These are phyloP conservation scores for Harpagifer antarcticus DNA, from an alignment of 2,797 vertebrate species.

Conservation along the genomic window DNA sequence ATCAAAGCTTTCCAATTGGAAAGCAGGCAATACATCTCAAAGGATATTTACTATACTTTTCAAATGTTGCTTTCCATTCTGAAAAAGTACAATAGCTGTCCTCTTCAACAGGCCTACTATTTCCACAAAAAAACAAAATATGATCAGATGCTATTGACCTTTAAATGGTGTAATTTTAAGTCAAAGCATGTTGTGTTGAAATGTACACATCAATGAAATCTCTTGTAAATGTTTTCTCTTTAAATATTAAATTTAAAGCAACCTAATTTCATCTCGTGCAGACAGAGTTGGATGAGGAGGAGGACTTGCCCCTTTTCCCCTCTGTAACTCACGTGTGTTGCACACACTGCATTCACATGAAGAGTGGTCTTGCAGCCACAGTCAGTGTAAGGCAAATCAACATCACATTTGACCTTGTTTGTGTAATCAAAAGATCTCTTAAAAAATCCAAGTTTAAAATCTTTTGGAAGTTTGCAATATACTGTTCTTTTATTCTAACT, in stretches of 20 bases:
- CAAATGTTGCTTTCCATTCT: too few species aligned
- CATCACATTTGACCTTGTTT: background rate
- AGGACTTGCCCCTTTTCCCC: slow-evolving; percentile 18
- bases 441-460: background rate
- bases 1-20: background rate
- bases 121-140: too few species aligned
- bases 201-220: too few species aligned
- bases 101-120: too few species aligned
- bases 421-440: background rate
- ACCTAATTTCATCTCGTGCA: background rate
- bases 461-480: background rate
- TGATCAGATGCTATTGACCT: too few species aligned
- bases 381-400: background rate
- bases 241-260: background rate
- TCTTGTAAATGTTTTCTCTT: background rate
- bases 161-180: too few species aligned
- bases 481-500: background rate
- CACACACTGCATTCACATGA: slow-evolving; percentile 17
- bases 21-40: too few species aligned
- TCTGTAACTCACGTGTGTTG: slow-evolving; percentile 13
- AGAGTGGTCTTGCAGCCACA: slow-evolving; percentile 6
- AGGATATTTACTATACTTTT: too few species aligned
- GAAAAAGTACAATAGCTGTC: too few species aligned
- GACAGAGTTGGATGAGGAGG: slow-evolving; percentile 4
- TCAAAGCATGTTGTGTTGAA: too few species aligned